Evolutionary conservation across 2,797 vertebrate genomes (phyloP).

Genomic region (Siniperca undulata): DNA sequence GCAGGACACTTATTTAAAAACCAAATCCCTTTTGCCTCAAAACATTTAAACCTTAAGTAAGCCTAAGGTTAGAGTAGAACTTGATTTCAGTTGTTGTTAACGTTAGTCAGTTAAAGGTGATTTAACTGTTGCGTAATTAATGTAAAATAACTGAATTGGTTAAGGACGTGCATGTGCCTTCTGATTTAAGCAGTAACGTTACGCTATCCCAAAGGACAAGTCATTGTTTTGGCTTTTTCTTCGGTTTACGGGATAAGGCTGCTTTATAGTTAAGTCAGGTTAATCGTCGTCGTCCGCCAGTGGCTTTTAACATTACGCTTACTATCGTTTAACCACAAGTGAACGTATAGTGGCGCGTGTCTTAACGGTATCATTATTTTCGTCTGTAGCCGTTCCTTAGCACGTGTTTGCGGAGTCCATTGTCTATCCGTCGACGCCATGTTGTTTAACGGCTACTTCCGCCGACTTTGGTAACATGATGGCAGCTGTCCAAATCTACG

Average conservation of each 20-base stretch:
- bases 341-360: fast-evolving
- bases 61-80: fast-evolving
- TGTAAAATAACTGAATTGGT: not conserved
- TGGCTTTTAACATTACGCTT: not conserved
- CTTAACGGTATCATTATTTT: not conserved
- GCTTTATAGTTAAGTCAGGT: not conserved
- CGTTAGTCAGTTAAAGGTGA: too few relatives aligned
- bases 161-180: fast-evolving
- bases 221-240: not conserved
- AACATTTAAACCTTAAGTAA: not conserved
- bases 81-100: not conserved
- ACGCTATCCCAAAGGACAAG: fast-evolving
- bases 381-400: conserved; percentile 20
- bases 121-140: conserved; percentile 1
- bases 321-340: fast-evolving
- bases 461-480: conserved; percentile 41
- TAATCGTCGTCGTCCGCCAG: fast-evolving
- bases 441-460: conserved; percentile 80
- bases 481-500: conserved; percentile 17
- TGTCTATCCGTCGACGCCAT: conserved; percentile 84
- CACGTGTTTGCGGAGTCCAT: conserved; percentile 83
- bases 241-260: fast-evolving
- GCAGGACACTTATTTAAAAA: fast-evolving
- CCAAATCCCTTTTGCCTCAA: fast-evolving
- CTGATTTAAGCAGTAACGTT: not conserved